phyloP scores from a whole-genome alignment of 2,113 vertebrate genomes.

The Chloropsis cyanopogon region DNA sequence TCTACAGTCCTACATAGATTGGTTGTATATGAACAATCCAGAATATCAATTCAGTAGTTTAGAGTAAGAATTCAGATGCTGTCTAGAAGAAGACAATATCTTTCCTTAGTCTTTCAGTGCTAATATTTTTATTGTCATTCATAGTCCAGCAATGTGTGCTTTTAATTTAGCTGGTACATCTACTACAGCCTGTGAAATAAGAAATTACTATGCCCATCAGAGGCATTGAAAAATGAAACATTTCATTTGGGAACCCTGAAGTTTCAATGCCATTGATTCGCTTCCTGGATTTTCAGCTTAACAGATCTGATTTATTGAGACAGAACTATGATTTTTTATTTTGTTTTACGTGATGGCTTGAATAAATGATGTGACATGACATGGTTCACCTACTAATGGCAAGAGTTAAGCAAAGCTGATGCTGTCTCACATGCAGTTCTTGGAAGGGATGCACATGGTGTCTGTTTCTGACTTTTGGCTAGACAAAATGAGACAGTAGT shows the following conservation, averaged over 20 bases:
- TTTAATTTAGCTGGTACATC: constrained; percentile 13
- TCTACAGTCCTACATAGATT: neutral
- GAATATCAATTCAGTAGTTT: neutral
- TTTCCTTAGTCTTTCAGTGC: neutral
- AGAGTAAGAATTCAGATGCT: neutral
- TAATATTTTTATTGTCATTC: neutral
- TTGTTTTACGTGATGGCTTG: neutral
- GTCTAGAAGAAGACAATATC: neutral
- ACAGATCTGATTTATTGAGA: neutral
- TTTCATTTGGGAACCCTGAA: neutral
- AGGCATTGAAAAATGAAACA: neutral
- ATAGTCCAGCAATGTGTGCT: neutral
- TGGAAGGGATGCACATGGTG: neutral
- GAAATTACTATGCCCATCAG: neutral
- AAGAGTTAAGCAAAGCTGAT: neutral
- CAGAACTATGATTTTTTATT: neutral
- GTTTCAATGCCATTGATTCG: neutral
- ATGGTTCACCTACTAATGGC: neutral
- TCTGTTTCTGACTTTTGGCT: neutral
- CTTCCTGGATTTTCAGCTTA: neutral
- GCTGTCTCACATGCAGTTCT: neutral
- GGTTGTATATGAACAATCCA: neutral
- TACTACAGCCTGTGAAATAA: neutral
- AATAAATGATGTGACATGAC: neutral
- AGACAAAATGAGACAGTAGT: neutral